A percentile compares a stretch with the other conserved stretches of the same genome.
Conservation (phyloP, 2,113 vertebrate species). For the Mesoclemmys tuberculata region DNA sequence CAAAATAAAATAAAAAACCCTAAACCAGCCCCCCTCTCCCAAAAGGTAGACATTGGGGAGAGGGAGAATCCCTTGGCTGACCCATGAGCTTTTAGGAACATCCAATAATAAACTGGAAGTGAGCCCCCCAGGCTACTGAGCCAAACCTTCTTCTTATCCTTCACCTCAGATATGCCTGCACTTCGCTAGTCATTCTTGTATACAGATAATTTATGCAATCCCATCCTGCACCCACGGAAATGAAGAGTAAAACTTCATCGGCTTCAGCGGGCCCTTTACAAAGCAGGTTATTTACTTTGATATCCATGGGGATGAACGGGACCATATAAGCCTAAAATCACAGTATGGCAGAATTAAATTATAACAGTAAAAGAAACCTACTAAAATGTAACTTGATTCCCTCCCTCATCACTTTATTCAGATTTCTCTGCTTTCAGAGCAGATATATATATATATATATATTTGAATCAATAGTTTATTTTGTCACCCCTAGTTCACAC, state of each 20-base stretch:
- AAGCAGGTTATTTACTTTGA: not conserved
- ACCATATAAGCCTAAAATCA: not conserved
- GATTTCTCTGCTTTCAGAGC: not conserved
- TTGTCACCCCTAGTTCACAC: not conserved
- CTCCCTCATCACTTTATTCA: not conserved
- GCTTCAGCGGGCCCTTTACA: slow-evolving; percentile 5
- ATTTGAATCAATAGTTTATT: not conserved
- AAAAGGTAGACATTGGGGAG: not conserved
- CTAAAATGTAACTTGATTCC: not conserved
- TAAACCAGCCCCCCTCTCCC: not conserved
- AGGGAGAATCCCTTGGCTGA: not conserved
- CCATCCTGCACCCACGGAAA: slow-evolving; percentile 43
- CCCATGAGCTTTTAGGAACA: not conserved
- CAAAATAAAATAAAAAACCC: not conserved
- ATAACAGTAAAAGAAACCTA: not conserved
- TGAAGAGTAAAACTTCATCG: slow-evolving; percentile 11
- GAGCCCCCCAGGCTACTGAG: not conserved
- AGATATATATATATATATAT: not conserved
- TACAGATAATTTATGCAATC: not conserved
- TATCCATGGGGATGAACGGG: not conserved
- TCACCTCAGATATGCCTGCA: not conserved
- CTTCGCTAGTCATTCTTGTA: not conserved
- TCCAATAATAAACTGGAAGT: not conserved
- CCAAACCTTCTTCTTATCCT: not conserved
- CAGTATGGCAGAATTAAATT: not conserved